Evolutionary conservation across 2,888 invertebrate genomes (phyloP).

Genomic region (Caenorhabditis wallacei): DNA sequence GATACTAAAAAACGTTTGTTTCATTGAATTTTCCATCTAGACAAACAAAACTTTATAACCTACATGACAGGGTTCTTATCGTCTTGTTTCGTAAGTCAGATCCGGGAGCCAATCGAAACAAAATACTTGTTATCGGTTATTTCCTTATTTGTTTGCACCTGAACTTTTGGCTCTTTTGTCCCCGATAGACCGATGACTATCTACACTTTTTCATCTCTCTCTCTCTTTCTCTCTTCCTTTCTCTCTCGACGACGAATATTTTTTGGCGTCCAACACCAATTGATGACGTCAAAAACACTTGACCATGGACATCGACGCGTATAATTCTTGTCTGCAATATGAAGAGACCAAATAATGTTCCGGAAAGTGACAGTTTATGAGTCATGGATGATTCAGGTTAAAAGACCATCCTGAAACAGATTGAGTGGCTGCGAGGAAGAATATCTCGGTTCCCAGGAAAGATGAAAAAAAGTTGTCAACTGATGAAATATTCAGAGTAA

Average conservation of each 20-base stretch:
- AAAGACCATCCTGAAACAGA: too few relatives aligned
- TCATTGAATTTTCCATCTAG: neutral
- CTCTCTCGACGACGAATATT: conserved; percentile 18
- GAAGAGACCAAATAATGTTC: neutral
- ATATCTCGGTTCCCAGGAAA: too few relatives aligned
- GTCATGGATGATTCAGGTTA: neutral
- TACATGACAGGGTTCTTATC: conserved; percentile 15
- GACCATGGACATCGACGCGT: conserved; percentile 28
- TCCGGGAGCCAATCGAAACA: conserved; percentile 1
- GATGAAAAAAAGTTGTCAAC: too few relatives aligned
- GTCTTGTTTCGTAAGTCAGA: neutral
- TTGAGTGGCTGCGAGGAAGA: too few relatives aligned
- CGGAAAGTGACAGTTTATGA: conserved; percentile 3
- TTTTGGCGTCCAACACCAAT: conserved; percentile 35
- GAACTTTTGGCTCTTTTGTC: conserved; percentile 39
- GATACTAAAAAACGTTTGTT: neutral
- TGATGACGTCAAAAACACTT: conserved; percentile 59
- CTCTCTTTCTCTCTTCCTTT: conserved; percentile 1
- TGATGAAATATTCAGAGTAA: too few relatives aligned
- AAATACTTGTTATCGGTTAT: neutral
- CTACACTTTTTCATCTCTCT: too few relatives aligned
- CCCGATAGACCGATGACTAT: conserved; percentile 8
- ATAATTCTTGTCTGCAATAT: conserved; percentile 23
- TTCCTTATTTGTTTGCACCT: conserved; percentile 26
- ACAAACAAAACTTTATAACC: conserved; percentile 9